Evolutionary conservation across 1,140 invertebrate genomes (phyloP).

Genomic region (Drosophila pallidifrons): DNA sequence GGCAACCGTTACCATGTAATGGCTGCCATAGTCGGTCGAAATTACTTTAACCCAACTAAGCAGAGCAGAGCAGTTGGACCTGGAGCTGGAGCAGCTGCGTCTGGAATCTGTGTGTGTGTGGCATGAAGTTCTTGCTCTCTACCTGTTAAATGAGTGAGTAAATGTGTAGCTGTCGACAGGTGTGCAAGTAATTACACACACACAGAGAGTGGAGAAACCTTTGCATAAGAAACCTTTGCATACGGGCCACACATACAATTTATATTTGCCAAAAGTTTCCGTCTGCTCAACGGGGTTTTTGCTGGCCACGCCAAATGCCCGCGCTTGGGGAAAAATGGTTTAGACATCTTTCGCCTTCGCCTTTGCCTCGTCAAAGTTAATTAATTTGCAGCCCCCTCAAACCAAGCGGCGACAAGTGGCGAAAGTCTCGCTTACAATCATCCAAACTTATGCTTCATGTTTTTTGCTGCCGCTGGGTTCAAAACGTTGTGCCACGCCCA

Average conservation of each 20-base stretch:
- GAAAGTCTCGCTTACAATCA: constrained; percentile 50
- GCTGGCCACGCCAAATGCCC: neutral
- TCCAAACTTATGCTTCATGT: constrained; percentile 11
- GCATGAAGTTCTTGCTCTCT: constrained; percentile 13
- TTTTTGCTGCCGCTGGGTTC: neutral
- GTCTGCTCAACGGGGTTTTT: constrained; percentile 40
- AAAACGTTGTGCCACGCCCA: constrained; percentile 34
- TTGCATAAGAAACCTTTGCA: constrained; percentile 60
- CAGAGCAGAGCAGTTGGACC: too few relatives aligned
- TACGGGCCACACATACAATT: constrained; percentile 69
- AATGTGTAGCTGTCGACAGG: constrained; percentile 82
- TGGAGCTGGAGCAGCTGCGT: constrained; percentile 31
- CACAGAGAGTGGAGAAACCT: constrained; percentile 45
- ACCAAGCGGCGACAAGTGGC: constrained; percentile 45
- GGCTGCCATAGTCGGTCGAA: constrained; percentile 73
- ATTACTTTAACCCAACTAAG: constrained; percentile 71
- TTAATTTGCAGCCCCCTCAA: constrained; percentile 67
- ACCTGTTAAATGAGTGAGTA: constrained; percentile 77
- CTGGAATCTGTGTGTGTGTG: constrained; percentile 10
- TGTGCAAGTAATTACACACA: constrained; percentile 82
- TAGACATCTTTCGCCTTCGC: constrained; percentile 59
- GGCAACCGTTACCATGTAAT: constrained; percentile 61
- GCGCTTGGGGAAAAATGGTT: constrained; percentile 68
- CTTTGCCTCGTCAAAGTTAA: constrained; percentile 78
- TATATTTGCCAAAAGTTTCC: constrained; percentile 77